phyloP scores from a whole-genome alignment of 2,113 vertebrate genomes.

The Todiramphus chloris region DNA sequence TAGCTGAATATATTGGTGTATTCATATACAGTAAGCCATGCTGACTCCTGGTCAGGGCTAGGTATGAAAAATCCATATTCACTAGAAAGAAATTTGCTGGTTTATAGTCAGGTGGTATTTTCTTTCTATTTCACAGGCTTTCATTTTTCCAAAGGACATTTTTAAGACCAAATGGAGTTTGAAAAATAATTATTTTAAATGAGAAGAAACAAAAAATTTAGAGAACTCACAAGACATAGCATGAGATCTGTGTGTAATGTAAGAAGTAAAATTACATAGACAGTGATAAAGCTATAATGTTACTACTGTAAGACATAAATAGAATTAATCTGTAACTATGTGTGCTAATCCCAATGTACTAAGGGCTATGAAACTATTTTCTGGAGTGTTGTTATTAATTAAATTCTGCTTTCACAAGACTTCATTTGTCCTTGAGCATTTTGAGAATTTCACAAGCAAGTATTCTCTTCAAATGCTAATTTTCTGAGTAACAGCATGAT shows the following conservation, averaged over 20 bases:
- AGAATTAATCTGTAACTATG: not conserved
- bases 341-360: not conserved
- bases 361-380: not conserved
- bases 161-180: not conserved
- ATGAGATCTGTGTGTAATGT: accelerated
- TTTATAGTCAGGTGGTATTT: not conserved
- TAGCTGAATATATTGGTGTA: not conserved
- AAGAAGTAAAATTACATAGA: not conserved
- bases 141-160: not conserved
- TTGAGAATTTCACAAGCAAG: not conserved
- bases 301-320: not conserved
- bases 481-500: not conserved
- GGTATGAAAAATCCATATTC: not conserved
- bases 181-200: not conserved
- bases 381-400: not conserved
- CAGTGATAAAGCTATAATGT: not conserved
- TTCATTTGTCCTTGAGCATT: constrained; percentile 13
- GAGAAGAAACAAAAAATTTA: not conserved
- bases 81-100: not conserved
- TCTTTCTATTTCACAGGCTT: not conserved
- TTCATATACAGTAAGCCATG: not conserved
- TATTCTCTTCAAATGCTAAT: not conserved
- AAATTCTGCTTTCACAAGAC: not conserved
- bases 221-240: not conserved
- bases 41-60: not conserved